Conservation (phyloP, 2,888 invertebrate genomes). For the Cheilosia impressa region DNA sequence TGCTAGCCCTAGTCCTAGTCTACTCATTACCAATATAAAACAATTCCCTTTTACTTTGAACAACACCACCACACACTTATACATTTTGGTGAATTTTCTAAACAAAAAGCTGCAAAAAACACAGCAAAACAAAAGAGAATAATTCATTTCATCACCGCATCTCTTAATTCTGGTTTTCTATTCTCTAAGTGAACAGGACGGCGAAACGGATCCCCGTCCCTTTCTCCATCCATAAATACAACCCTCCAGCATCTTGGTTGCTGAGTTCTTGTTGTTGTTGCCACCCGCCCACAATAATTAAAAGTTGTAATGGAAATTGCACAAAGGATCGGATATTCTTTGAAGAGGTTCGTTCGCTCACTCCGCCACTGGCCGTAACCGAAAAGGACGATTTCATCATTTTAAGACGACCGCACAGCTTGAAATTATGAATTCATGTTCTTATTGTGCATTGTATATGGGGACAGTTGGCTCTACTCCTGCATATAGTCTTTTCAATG, state of each 20-base stretch:
- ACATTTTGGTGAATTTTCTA: conserved; percentile 55
- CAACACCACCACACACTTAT: background rate
- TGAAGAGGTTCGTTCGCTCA: conserved; percentile 27
- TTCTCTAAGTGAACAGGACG: conserved; percentile 17
- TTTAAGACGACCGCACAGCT: conserved; percentile 64
- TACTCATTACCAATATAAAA: conserved; percentile 5
- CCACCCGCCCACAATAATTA: conserved; percentile 66
- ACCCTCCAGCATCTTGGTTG: conserved; percentile 3
- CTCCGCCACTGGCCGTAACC: conserved; percentile 15
- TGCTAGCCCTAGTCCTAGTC: background rate
- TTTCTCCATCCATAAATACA: background rate
- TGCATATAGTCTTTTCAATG: conserved; percentile 57
- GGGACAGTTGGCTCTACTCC: conserved; percentile 39
- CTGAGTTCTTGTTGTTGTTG: conserved; percentile 1
- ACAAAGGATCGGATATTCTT: conserved; percentile 71
- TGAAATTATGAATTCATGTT: conserved; percentile 67
- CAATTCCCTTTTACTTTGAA: conserved; percentile 11
- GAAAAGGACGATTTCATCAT: conserved; percentile 63
- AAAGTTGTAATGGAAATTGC: conserved; percentile 71
- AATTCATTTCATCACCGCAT: conserved; percentile 67
- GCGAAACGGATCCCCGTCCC: background rate
- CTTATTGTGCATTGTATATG: conserved; percentile 31
- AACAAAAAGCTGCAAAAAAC: conserved; percentile 38
- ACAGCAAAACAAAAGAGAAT: conserved; percentile 57
- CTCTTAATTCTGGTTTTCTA: conserved; percentile 53